Conservation (phyloP, 2,797 vertebrate species). For the Halcyon chelicuti region DNA sequence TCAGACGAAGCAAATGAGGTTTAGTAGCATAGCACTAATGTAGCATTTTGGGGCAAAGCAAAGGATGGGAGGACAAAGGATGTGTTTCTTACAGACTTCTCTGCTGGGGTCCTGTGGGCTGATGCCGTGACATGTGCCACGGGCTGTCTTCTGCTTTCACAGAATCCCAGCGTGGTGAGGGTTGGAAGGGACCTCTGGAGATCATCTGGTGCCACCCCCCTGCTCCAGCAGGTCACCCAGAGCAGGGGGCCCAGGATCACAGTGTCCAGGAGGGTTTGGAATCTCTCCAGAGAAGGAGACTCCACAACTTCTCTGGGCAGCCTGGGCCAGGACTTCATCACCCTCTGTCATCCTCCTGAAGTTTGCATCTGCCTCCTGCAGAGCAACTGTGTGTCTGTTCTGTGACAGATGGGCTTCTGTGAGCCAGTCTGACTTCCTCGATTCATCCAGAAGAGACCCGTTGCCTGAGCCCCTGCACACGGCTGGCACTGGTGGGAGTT, state of each 20-base stretch:
- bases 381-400: background rate
- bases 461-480: background rate
- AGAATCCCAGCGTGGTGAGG: background rate
- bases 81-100: background rate
- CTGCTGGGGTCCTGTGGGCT: background rate
- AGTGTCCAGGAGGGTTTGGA: background rate
- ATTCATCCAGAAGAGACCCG: background rate
- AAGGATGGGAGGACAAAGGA: background rate
- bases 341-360: background rate
- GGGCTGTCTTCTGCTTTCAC: background rate
- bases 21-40: background rate
- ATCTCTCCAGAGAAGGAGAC: background rate
- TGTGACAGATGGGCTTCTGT: background rate
- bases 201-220: background rate
- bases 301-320: background rate
- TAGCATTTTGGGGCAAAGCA: background rate
- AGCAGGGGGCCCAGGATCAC: background rate
- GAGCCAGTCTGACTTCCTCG: background rate
- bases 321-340: background rate
- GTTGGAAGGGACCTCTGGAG: background rate
- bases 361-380: background rate
- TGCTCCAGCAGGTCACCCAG: background rate
- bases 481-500: accelerated
- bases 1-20: background rate
- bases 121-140: background rate